Percentiles rank a stretch among this genome's conserved stretches.
phyloP scores from a whole-genome alignment of 2,797 vertebrate species.

The Scleropages formosus region DNA sequence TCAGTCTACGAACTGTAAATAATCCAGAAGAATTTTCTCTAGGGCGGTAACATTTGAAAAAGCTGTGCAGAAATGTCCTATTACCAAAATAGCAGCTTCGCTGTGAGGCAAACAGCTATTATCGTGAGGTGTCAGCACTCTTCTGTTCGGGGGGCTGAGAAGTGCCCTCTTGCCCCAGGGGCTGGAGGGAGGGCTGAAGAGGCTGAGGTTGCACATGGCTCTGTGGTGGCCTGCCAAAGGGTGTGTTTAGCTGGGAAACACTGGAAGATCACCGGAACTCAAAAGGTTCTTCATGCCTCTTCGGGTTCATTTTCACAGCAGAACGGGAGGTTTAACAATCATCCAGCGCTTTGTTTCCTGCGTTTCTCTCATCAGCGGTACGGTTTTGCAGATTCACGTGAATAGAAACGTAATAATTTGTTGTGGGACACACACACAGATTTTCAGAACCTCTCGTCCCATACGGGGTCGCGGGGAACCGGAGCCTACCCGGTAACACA shows the following conservation, averaged over 20 bases:
- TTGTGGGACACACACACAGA: too few species aligned
- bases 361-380: background rate
- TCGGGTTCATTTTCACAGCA: conserved; percentile 4
- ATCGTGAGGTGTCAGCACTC: background rate
- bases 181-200: background rate
- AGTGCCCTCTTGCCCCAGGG: background rate
- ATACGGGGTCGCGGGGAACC: too few species aligned
- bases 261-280: background rate
- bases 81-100: background rate
- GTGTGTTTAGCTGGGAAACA: background rate
- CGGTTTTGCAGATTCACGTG: background rate
- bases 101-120: background rate
- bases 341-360: too few species aligned
- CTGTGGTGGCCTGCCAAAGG: background rate
- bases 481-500: too few species aligned
- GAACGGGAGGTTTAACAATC: background rate
- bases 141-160: background rate
- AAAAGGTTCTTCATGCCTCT: background rate
- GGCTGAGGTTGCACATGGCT: background rate
- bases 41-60: conserved; percentile 6
- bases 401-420: too few species aligned
- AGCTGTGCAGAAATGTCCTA: background rate
- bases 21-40: conserved; percentile 4
- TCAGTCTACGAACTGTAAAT: conserved; percentile 7
- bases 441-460: too few species aligned